Conservation (phyloP, 2,113 vertebrate genomes). For the Tauraco erythrolophus region DNA sequence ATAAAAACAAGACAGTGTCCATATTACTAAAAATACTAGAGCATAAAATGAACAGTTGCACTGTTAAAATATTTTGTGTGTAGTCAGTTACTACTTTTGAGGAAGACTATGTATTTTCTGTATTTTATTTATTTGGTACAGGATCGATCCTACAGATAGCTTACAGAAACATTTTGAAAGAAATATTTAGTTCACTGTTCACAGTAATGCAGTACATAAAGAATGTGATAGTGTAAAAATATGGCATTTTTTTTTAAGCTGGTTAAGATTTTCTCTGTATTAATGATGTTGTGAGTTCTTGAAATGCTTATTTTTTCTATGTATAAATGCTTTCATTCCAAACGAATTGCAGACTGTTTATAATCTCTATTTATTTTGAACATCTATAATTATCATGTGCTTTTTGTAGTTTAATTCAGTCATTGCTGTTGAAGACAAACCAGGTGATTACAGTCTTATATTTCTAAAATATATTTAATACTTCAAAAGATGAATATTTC, state of each 20-base stretch:
- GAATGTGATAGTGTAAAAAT: no score
- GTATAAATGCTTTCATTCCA: not conserved
- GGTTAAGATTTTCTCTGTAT: not conserved
- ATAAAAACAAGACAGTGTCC: not conserved
- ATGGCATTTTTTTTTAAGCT: rapidly evolving
- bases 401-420: not conserved
- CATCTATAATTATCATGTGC: not conserved
- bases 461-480: not conserved
- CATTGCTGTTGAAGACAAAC: not conserved
- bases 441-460: not conserved
- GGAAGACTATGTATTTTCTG: not conserved
- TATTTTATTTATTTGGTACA: not conserved
- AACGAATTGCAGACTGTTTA: not conserved
- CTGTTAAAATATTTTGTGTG: not conserved
- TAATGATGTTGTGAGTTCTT: not conserved
- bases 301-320: not conserved
- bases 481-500: not conserved
- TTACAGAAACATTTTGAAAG: not conserved
- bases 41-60: not conserved
- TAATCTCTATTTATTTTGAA: not conserved
- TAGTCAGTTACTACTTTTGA: not conserved
- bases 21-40: not conserved
- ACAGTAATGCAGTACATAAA: not conserved
- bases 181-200: not conserved
- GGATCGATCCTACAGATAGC: rapidly evolving